Conservation (phyloP, 1,140 invertebrate genomes). For the Chymomyza costata region DNA sequence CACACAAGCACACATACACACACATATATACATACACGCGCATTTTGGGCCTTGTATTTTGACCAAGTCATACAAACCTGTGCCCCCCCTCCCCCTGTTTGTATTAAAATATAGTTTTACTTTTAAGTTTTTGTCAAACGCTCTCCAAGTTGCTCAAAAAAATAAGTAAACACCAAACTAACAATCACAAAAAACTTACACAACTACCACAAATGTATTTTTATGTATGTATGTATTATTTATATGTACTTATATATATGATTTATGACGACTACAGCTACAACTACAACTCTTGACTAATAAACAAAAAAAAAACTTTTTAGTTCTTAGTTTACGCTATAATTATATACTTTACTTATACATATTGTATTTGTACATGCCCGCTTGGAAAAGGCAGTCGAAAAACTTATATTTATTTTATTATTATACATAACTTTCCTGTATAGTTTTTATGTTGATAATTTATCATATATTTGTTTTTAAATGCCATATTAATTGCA, state of each 20-base stretch:
- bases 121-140: slow-evolving; percentile 35
- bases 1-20: slow-evolving; percentile 25
- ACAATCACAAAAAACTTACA: too few species aligned
- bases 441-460: slow-evolving; percentile 41
- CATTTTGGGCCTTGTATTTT: slow-evolving; percentile 47
- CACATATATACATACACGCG: slow-evolving; percentile 7
- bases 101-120: slow-evolving; percentile 56
- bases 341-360: too few species aligned
- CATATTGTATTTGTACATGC: slow-evolving; percentile 13
- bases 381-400: slow-evolving; percentile 15
- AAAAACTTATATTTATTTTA: slow-evolving; percentile 66
- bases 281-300: too few species aligned
- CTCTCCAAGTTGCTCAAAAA: slow-evolving; percentile 64
- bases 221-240: slow-evolving; percentile 31
- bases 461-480: slow-evolving; percentile 34
- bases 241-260: slow-evolving; percentile 9
- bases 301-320: slow-evolving; percentile 23
- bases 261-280: slow-evolving; percentile 29
- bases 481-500: slow-evolving; percentile 59
- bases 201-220: slow-evolving; percentile 32
- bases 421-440: too few species aligned
- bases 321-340: slow-evolving; percentile 27
- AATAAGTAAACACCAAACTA: too few species aligned
- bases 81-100: slow-evolving; percentile 26
- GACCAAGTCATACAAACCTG: slow-evolving; percentile 53